Base-by-base conservation (phyloP, 1,140 invertebrate genomes). In the Mercenaria mercenaria region DNA sequence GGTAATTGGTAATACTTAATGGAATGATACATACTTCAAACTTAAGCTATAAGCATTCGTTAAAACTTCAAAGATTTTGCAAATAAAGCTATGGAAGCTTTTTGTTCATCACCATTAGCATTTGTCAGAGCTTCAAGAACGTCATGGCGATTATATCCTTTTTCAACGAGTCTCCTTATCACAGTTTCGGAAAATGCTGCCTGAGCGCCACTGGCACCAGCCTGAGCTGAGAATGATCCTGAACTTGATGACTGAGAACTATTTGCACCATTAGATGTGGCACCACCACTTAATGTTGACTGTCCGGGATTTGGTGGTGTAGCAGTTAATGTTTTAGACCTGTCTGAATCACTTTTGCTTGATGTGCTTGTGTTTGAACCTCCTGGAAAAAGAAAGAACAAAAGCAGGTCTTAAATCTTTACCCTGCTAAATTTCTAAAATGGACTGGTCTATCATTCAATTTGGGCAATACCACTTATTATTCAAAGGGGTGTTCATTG, bases 71-170 rank as follows among this genome's bases (percentile, higher is more conserved):
- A 90, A 13, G 94, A 94, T 87, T 95, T 95, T 11, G 95, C 94
- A 39, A 96, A 89, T 23, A 96, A 83, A 0, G 94, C 90, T 13
- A 92, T 93, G 20, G 96, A 89, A 13, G 95, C 95, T 64, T 93
- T 89, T 56, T 96, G 92, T 8, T 91, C 90, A 90, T 96, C 91
- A 0, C 95, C 95, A 82, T 93, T 92, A 6, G 93, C 74, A 37
- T 90, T 89, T 4, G 91, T 77, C n/a, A 96, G 88, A 90, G 95
- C 95, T 77, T 93, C 93, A 39, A 96, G 67, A 18, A 94, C 95
- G 39, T 93, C 93, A 37, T 93, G 56, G 37, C 95, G 87, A 15
- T 92, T 77, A 88, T 95, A 96, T 39, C 95, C 95, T 52, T 93
- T 87, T 29, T 67, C 47, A 88, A 95, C 93, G 4, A 95, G 90